These are phyloP conservation scores for Cryptoleucopteryx plumbea DNA, from an alignment of 2,113 vertebrate genomes.

Conservation along the genomic window DNA sequence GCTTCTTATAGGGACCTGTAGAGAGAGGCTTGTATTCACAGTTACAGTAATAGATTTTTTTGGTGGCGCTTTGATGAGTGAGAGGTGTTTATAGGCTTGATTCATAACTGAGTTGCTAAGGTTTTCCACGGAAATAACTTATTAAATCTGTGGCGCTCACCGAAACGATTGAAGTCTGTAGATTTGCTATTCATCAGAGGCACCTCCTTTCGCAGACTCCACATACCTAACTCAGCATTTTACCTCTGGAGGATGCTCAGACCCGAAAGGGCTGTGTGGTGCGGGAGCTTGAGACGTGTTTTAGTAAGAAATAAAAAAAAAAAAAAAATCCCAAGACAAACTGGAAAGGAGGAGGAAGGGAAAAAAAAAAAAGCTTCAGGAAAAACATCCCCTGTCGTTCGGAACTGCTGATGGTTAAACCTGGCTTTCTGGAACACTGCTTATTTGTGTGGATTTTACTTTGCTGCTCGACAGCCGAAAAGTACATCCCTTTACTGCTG, in stretches of 20 bases:
- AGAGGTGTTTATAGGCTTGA: constrained; percentile 78
- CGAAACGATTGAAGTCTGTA: constrained; percentile 62
- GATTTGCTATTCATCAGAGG: constrained; percentile 69
- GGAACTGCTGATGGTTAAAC: constrained; percentile 43
- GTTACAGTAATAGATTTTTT: constrained; percentile 58
- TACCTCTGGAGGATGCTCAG: constrained; percentile 16
- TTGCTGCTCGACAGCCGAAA: neutral
- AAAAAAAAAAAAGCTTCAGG: neutral
- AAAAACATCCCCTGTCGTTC: neutral
- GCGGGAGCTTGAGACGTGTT: neutral
- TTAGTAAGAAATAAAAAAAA: neutral
- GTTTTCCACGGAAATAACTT: constrained; percentile 83
- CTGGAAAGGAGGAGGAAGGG: neutral
- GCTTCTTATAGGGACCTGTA: constrained; percentile 24
- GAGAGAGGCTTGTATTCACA: constrained; percentile 51
- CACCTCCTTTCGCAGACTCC: constrained; percentile 1
- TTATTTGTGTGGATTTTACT: constrained; percentile 46
- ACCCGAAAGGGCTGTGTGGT: neutral
- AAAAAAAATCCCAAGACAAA: neutral
- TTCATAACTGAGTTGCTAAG: constrained; percentile 71
- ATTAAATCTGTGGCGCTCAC: constrained; percentile 70
- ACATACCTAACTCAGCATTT: constrained; percentile 46
- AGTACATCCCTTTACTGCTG: neutral
- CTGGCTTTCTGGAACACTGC: constrained; percentile 45
- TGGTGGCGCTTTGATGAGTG: constrained; percentile 72